A percentile compares a stretch with the other conserved stretches of the same genome.
These are phyloP conservation scores for Clarias fuscus DNA, from an alignment of 2,797 vertebrate genomes.

Conservation along the genomic window DNA sequence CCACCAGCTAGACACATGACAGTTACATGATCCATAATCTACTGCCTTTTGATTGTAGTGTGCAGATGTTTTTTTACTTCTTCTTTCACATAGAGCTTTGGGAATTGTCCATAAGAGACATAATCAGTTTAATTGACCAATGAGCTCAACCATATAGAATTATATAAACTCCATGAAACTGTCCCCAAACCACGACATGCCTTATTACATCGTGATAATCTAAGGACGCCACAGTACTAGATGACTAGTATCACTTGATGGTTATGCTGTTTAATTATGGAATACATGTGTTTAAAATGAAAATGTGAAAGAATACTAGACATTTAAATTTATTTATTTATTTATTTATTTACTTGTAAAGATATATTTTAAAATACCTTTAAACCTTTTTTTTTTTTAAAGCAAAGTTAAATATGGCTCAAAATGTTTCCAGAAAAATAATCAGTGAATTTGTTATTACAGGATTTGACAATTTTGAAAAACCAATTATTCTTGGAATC, in stretches of 20 bases:
- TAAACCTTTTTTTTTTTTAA: no score
- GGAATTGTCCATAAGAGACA: not conserved
- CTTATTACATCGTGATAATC: no score
- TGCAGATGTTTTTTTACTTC: not conserved
- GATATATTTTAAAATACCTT: no score
- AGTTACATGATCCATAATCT: not conserved
- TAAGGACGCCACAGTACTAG: no score
- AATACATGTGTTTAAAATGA: no score
- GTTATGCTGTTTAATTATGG: no score
- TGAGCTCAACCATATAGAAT: not conserved
- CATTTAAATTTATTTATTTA: no score
- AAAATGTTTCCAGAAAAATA: not conserved
- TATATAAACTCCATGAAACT: not conserved
- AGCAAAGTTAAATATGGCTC: not conserved
- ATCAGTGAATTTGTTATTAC: slow-evolving; percentile 37
- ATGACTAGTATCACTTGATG: no score
- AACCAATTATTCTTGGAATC: not conserved
- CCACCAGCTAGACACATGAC: no score
- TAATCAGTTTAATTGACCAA: not conserved
- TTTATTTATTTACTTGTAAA: no score
- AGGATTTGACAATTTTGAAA: slow-evolving; percentile 27
- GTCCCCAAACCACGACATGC: not conserved
- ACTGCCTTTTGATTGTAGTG: not conserved
- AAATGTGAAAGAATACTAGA: no score
- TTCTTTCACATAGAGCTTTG: not conserved